Evolutionary conservation across 2,113 vertebrate genomes (phyloP), one percentile per base, ranked within the genome.

Genomic region (Monopterus albus): DNA sequence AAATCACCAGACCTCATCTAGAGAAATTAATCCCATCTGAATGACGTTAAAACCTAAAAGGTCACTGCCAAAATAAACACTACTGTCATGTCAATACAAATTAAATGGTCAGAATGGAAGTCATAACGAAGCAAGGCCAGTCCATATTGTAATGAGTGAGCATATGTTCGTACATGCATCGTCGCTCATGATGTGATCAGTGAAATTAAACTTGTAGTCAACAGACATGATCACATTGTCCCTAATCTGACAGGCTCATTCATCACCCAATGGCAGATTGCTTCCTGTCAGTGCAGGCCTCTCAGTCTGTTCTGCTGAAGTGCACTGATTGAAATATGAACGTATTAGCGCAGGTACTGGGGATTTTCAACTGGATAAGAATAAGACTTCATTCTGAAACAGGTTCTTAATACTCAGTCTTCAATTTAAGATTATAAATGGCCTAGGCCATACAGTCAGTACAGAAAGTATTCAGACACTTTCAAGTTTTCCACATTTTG

Each of bases 201-300:
- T 75, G 72, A 89, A 83, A 91, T 87, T 90, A 89, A 87, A 90
- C 72, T 75, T 71, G 39, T 75, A 87, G 86, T 87, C 86, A 81
- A 86, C 64, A 86, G 89, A 90, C 87, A 88, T 85, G 85, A 92
- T 92, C 86, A 91, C 84, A 89, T 79, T 83, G 82, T 88, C 76
- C 66, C 75, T 84, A 87, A 88, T 87, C 75, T 90, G 91, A 93
- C 91, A 90, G 86, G 61, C 86, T 81, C 90, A 91, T 93, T 89
- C 83, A 92, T 93, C 91, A 92, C 36, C 59, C 75, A 51, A 6
- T 76, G 85, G 73, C 82, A 79, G 78, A 78, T 79, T 46, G 56
- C 57, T 85, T 75, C 42, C 79, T 46, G 73, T 81, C 79, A 76
- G 66, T 38, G 36, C 58, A 67, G 74, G 65, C 36, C n/a, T 72